Percentiles rank a stretch among this genome's conserved stretches.
These are phyloP conservation scores for Gortyna flavago DNA, from an alignment of 2,888 invertebrate genomes.

Conservation along the genomic window DNA sequence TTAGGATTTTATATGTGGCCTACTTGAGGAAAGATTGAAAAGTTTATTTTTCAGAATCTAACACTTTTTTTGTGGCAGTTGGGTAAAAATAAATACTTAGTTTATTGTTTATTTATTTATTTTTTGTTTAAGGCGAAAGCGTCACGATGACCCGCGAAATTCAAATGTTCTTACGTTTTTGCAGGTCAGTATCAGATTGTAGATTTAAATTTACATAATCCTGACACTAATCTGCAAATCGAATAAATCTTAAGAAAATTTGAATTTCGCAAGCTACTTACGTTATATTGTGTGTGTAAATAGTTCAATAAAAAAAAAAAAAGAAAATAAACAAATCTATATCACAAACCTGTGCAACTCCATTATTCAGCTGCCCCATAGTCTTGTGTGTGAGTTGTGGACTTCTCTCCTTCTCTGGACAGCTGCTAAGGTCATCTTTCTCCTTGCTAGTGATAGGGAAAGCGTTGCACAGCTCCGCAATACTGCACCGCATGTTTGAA, in stretches of 20 bases:
- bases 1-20: background rate
- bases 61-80: background rate
- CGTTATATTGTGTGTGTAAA: background rate
- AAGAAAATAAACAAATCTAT: too few relatives aligned
- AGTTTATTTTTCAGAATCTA: background rate
- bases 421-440: conserved; percentile 92
- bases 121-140: background rate
- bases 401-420: conserved; percentile 91
- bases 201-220: too few relatives aligned
- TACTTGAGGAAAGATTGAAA: background rate
- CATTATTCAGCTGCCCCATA: conserved; percentile 92
- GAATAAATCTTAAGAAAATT: too few relatives aligned
- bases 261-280: too few relatives aligned
- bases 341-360: conserved; percentile 90
- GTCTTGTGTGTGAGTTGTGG: conserved; percentile 90
- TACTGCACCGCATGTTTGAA: conserved; percentile 91
- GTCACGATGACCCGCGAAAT: too few relatives aligned
- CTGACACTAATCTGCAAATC: too few relatives aligned
- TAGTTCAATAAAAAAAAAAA: background rate
- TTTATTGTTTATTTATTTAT: background rate
- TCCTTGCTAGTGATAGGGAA: conserved; percentile 93
- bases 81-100: background rate
- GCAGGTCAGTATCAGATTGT: too few relatives aligned
- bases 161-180: too few relatives aligned
- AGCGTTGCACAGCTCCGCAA: conserved; percentile 91